Conservation (phyloP, 1,140 invertebrate species). For the Globodera ellingtonae region DNA sequence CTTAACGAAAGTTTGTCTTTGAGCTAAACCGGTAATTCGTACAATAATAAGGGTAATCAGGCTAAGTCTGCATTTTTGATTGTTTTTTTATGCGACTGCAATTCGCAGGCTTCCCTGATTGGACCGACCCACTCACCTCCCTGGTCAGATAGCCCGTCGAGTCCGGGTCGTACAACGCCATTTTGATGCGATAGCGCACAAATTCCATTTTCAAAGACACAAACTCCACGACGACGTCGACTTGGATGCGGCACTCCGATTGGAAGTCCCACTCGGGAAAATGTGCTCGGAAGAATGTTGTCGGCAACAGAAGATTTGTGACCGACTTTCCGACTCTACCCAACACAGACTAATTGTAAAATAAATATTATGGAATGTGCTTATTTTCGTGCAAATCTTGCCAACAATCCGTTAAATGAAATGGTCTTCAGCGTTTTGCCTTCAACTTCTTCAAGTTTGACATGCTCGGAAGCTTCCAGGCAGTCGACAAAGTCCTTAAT, state of each 20-base stretch:
- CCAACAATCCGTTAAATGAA: conserved; percentile 10
- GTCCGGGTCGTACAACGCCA: conserved; percentile 24
- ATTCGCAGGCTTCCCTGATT: too few species aligned
- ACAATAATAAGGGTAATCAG: not conserved
- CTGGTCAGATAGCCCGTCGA: conserved; percentile 20
- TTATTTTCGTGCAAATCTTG: not conserved
- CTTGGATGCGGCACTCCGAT: conserved; percentile 10
- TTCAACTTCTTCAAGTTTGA: conserved; percentile 2
- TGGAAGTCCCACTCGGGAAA: not conserved
- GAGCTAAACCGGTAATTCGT: too few species aligned
- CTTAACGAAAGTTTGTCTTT: conserved; percentile 11
- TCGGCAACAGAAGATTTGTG: conserved; percentile 1
- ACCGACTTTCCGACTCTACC: not conserved
- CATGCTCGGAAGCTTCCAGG: not conserved
- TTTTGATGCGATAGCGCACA: conserved; percentile 19
- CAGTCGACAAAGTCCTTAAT: conserved; percentile 18
- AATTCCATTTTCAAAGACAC: conserved; percentile 19
- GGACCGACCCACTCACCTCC: conserved; percentile 11
- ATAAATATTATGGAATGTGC: not conserved
- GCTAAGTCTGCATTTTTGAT: not conserved
- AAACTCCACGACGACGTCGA: conserved; percentile 13
- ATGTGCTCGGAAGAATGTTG: conserved; percentile 17
- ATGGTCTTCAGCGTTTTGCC: conserved; percentile 17
- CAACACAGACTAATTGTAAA: conserved; percentile 9
- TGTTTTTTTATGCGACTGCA: not conserved